Evolutionary conservation across 2,888 invertebrate species (phyloP).

Genomic region (Drosophila pseudotalamancana): DNA sequence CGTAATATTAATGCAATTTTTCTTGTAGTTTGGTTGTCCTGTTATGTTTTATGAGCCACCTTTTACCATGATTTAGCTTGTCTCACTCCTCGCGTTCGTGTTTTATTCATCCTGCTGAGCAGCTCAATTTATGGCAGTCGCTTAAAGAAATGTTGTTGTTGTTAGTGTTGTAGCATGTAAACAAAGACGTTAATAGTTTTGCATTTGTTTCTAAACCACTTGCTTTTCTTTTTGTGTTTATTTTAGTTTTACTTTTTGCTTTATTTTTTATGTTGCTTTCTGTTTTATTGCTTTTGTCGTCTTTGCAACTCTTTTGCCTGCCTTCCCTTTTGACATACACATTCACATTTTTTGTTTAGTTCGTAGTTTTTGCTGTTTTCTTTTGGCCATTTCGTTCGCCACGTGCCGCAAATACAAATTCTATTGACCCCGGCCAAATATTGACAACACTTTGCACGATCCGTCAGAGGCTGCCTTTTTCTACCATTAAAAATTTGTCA

Average conservation of each 20-base stretch:
- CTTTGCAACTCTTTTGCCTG: slow-evolving; percentile 43
- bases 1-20: slow-evolving; percentile 17
- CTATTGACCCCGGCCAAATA: slow-evolving; percentile 73
- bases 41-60: slow-evolving; percentile 27
- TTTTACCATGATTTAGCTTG: slow-evolving; percentile 19
- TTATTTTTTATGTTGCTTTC: slow-evolving; percentile 19
- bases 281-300: slow-evolving; percentile 38
- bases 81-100: slow-evolving; percentile 19
- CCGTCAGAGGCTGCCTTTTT: slow-evolving; percentile 32
- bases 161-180: slow-evolving; percentile 54
- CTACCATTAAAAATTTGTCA: no score
- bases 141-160: slow-evolving; percentile 44
- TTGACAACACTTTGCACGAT: slow-evolving; percentile 66
- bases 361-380: slow-evolving; percentile 27
- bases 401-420: slow-evolving; percentile 70
- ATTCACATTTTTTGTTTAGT: slow-evolving; percentile 69
- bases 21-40: not conserved
- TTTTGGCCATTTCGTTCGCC: slow-evolving; percentile 45
- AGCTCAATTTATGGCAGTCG: slow-evolving; percentile 63
- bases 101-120: slow-evolving; percentile 41
- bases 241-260: slow-evolving; percentile 22
- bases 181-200: slow-evolving; percentile 74
- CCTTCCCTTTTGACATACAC: slow-evolving; percentile 39
- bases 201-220: slow-evolving; percentile 61
- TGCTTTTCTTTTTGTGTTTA: slow-evolving; percentile 37